These are phyloP conservation scores for Lithobius niger DNA, from an alignment of 1,140 invertebrate genomes.

Conservation along the genomic window DNA sequence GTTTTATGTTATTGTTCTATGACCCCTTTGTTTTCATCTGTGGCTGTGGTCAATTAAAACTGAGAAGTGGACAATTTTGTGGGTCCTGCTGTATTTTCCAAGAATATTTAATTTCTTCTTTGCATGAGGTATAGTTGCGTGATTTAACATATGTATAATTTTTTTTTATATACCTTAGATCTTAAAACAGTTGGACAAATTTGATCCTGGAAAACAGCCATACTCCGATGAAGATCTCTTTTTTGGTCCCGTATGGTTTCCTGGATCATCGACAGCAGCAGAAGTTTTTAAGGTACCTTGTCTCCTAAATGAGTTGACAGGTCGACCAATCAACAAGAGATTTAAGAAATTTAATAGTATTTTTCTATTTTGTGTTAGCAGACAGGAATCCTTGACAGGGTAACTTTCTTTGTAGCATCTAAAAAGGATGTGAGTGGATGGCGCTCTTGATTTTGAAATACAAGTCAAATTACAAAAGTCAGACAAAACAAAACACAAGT, in stretches of 20 bases:
- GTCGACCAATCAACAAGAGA: not conserved
- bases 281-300: conserved; percentile 9
- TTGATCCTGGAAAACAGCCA: conserved; percentile 4
- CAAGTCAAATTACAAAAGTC: too few relatives aligned
- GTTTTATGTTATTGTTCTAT: not conserved
- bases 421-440: too few relatives aligned
- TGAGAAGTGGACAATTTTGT: not conserved
- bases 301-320: not conserved
- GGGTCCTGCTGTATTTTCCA: not conserved
- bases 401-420: too few relatives aligned
- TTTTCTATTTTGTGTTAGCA: too few relatives aligned
- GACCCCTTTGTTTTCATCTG: not conserved
- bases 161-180: not conserved
- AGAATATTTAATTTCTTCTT: not conserved
- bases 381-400: too few relatives aligned
- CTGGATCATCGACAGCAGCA: conserved; percentile 7
- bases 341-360: not conserved
- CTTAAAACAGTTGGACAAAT: not conserved
- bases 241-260: conserved; percentile 5
- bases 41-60: not conserved
- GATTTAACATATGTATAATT: conserved; percentile 3
- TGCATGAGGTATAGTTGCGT: not conserved
- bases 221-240: not conserved
- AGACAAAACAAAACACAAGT: too few relatives aligned
- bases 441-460: too few relatives aligned